Conservation (phyloP, 2,797 vertebrate genomes). For the Pseudochirops cupreus region DNA sequence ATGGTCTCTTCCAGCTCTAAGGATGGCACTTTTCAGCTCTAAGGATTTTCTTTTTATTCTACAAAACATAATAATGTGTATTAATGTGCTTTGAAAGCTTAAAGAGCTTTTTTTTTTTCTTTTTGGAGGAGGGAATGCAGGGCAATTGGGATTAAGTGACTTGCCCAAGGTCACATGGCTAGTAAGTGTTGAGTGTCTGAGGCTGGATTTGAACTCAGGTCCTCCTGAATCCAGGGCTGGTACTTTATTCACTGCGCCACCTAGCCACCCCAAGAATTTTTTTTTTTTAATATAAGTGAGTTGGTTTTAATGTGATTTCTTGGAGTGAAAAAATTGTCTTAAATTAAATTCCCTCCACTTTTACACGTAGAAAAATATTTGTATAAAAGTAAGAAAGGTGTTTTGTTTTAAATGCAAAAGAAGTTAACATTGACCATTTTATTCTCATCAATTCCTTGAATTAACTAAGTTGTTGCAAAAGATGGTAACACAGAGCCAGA, state of each 20-base stretch:
- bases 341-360: conserved; percentile 3
- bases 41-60: background rate
- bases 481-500: background rate
- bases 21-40: background rate
- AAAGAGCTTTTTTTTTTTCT: background rate
- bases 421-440: background rate
- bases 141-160: too few species aligned
- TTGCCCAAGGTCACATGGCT: too few species aligned
- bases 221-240: too few species aligned
- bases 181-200: too few species aligned
- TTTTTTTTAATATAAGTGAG: background rate
- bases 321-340: background rate
- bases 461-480: background rate
- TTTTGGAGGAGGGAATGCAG: too few species aligned
- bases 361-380: conserved; percentile 24
- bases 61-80: background rate
- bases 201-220: too few species aligned
- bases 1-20: background rate
- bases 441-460: conserved; percentile 1
- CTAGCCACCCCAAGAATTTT: too few species aligned
- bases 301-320: background rate
- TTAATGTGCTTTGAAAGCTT: background rate
- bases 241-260: too few species aligned
- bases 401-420: conserved; percentile 44
- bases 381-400: background rate